A percentile compares a stretch with the other conserved stretches of the same genome.
These are phyloP conservation scores for Buphagus erythrorhynchus DNA, from an alignment of 2,797 vertebrate genomes.

Conservation along the genomic window DNA sequence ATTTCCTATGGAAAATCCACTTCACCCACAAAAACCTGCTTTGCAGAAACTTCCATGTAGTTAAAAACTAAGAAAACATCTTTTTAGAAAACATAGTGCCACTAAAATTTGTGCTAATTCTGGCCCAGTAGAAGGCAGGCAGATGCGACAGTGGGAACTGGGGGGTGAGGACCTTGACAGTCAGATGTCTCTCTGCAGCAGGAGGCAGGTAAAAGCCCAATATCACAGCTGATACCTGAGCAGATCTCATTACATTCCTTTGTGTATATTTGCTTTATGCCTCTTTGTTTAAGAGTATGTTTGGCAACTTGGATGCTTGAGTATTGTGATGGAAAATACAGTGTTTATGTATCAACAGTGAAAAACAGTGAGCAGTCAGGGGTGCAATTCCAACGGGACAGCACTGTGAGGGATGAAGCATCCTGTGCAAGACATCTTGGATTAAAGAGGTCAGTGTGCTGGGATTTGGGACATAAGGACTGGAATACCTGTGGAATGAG, in stretches of 20 bases:
- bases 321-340: neutral
- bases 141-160: neutral
- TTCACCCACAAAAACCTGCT: neutral
- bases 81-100: neutral
- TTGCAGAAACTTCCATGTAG: neutral
- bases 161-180: neutral
- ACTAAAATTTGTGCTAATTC: neutral
- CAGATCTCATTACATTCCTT: neutral
- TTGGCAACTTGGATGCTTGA: neutral
- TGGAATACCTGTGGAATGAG: neutral
- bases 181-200: neutral
- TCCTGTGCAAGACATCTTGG: neutral
- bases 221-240: neutral
- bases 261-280: neutral
- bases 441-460: neutral
- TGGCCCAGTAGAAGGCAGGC: neutral
- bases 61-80: neutral
- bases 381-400: accelerated
- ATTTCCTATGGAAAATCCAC: neutral
- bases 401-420: accelerated
- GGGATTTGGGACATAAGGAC: neutral
- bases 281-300: neutral
- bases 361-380: neutral
- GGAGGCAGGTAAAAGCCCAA: neutral
- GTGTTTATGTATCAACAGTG: neutral